Conservation (phyloP, 2,797 vertebrate genomes). For the Simalia tracyae region DNA sequence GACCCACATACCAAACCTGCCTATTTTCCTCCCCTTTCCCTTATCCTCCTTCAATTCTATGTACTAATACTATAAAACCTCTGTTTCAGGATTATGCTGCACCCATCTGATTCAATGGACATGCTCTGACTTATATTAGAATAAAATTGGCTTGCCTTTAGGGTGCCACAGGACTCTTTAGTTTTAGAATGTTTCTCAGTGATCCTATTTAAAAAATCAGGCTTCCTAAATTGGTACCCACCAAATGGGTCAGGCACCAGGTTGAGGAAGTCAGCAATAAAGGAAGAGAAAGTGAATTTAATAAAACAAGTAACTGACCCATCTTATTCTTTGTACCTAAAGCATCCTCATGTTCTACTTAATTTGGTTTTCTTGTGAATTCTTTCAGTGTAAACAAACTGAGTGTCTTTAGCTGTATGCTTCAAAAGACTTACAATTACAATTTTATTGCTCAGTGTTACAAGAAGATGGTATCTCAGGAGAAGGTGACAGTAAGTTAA, state of each 20-base stretch:
- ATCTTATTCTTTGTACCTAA: conserved; percentile 36
- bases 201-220: neutral
- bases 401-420: conserved; percentile 56
- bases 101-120: neutral
- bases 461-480: conserved; percentile 79
- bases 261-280: neutral
- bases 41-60: neutral
- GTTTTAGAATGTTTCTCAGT: neutral
- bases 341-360: conserved; percentile 47
- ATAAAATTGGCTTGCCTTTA: neutral
- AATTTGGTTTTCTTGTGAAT: conserved; percentile 58
- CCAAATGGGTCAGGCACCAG: neutral
- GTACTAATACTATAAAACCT: neutral
- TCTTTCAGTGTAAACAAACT: conserved; percentile 74
- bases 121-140: neutral
- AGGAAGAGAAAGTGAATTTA: neutral
- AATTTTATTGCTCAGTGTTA: conserved; percentile 78
- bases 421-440: conserved; percentile 77
- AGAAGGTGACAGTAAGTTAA: conserved; percentile 79
- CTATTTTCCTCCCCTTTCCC: neutral
- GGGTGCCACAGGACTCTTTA: neutral
- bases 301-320: conserved; percentile 28
- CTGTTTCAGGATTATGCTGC: neutral
- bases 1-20: neutral
- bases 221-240: neutral